Conservation (phyloP, 2,888 invertebrate genomes). For the Anagyrus pseudococci region DNA sequence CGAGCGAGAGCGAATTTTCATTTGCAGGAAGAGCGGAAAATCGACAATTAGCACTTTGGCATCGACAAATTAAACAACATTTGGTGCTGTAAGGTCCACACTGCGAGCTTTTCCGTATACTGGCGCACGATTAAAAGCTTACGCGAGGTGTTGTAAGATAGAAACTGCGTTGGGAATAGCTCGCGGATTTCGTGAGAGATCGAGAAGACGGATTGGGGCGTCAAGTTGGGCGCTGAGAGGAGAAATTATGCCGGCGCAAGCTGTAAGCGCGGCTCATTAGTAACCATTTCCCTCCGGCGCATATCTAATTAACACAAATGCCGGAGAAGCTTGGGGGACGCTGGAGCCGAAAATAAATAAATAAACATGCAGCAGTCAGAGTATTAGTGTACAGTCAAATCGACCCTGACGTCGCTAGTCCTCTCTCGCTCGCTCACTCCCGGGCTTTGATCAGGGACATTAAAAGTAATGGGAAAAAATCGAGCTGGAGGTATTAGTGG, state of each 20-base stretch:
- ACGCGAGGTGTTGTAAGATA: no score
- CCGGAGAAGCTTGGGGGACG: not conserved
- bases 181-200: no score
- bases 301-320: conserved; percentile 29
- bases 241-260: no score
- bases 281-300: conserved; percentile 8
- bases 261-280: conserved; percentile 2
- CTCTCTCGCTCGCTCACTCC: not conserved
- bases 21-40: not conserved
- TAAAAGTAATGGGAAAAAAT: conserved; percentile 39
- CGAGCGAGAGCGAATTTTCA: no score
- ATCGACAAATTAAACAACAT: not conserved
- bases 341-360: conserved; percentile 22
- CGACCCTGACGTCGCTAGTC: no score
- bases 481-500: conserved; percentile 28
- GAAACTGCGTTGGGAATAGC: no score
- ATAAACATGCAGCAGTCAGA: not conserved
- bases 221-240: no score
- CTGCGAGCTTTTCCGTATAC: no score
- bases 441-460: conserved; percentile 13
- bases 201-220: no score
- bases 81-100: no score
- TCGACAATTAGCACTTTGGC: not conserved
- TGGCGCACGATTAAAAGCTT: no score
- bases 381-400: no score